Evolutionary conservation across 2,797 vertebrate species (phyloP), one percentile per base, ranked within the genome.

Genomic region (Cyprinella venusta): DNA sequence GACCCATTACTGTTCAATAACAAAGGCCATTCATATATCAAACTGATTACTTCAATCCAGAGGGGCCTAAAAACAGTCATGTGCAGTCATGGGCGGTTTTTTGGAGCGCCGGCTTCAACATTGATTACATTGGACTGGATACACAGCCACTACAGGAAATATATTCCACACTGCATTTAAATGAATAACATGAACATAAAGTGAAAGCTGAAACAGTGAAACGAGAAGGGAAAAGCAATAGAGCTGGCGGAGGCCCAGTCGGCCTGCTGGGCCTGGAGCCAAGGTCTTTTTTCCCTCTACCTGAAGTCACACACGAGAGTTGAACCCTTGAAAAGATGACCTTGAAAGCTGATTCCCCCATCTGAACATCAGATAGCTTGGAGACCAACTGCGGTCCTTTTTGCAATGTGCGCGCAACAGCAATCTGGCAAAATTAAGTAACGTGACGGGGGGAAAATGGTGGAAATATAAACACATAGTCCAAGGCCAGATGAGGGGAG

Each of bases 401-500:
- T 82, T 81, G 81, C 36, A 69, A 82, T 85, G 77, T 61, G 80
- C 83, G 86, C 88, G 86, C 89, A 89, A 89, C 80, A 50, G 88
- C 85, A 91, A 90, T 88, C 88, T 86, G 86, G 85, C 81, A 85
- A 89, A 81, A 88, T 86, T 65, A 81, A 82, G 70, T 81, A 85
- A 85, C 56, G 82, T 87, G 84, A 86, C 72, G 54, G 68, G 76
- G 50, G 71, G 68, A 84, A 89, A 93, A 90, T 88, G 77, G 88
- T 91, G 92, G 92, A 93, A 94, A 93, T 86, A 93, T 92, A 93
- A 94, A 94, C 92, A 94, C 40, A 70, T 82, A 85, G 86, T 84
- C 79, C 84, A 74, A 83, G 48, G 90, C 91, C 92, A 92, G 91
- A 91, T 91, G 92, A 92, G 89, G 74, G 69, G 88, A 92, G 89